A percentile compares a stretch with the other conserved stretches of the same genome.
phyloP scores from a whole-genome alignment of 2,888 invertebrate species.

The Oscheius sp. region DNA sequence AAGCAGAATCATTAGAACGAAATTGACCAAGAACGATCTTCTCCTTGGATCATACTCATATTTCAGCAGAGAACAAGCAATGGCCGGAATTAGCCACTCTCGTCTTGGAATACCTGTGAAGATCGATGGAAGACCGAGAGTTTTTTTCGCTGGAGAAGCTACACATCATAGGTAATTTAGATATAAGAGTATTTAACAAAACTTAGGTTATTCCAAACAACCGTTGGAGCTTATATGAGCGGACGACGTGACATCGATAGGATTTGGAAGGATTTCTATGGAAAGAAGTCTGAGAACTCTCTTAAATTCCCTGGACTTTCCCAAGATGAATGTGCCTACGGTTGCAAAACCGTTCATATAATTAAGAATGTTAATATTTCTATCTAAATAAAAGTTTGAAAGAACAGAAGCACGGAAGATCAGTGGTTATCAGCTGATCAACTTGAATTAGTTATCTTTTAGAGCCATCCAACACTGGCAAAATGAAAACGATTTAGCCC shows the following conservation, averaged over 20 bases:
- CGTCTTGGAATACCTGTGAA: conserved; percentile 58
- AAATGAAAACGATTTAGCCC: too few relatives aligned
- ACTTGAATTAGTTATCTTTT: too few relatives aligned
- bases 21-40: conserved; percentile 57
- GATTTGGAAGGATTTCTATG: conserved; percentile 34
- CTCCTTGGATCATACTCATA: conserved; percentile 63
- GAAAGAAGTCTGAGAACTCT: too few relatives aligned
- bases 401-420: too few relatives aligned
- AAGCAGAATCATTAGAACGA: conserved; percentile 47
- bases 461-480: too few relatives aligned
- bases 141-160: conserved; percentile 66
- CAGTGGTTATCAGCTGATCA: too few relatives aligned
- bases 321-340: background rate
- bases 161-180: conserved; percentile 57
- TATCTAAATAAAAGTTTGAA: too few relatives aligned
- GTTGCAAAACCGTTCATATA: background rate
- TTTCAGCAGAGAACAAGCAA: conserved; percentile 53
- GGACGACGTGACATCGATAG: conserved; percentile 63
- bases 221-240: conserved; percentile 61
- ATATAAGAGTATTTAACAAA: background rate
- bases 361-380: conserved; percentile 5
- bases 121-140: conserved; percentile 41
- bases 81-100: conserved; percentile 45
- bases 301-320: too few relatives aligned
- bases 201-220: conserved; percentile 59